phyloP scores from a whole-genome alignment of 64 coral and sea anemone genomes.

The Actinia equina region DNA sequence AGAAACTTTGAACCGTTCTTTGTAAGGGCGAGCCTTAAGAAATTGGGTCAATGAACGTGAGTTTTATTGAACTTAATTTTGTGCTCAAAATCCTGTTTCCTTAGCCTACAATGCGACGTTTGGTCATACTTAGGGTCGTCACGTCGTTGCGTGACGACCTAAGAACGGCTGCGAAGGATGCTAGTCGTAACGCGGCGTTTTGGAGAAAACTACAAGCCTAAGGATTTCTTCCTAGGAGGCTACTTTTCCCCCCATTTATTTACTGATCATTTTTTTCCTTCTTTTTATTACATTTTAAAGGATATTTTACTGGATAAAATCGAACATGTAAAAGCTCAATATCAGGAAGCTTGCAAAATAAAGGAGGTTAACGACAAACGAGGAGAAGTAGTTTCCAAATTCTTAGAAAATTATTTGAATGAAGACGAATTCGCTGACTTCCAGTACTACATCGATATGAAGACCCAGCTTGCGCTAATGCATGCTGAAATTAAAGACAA shows the following conservation, averaged over 20 bases:
- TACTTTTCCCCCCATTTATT: neutral
- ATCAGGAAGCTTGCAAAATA: constrained; percentile 94
- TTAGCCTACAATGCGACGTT: too few species aligned
- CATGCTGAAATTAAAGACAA: constrained; percentile 96
- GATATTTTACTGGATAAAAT: constrained; percentile 95
- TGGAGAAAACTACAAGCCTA: too few species aligned
- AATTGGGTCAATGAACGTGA: too few species aligned
- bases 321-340: constrained; percentile 83
- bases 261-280: neutral
- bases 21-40: too few species aligned
- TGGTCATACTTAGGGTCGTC: too few species aligned
- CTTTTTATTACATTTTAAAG: constrained; percentile 23
- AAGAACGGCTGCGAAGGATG: too few species aligned
- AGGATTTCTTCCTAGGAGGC: too few species aligned
- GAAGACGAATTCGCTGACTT: constrained; percentile 96
- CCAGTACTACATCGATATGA: constrained; percentile 99
- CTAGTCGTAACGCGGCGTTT: too few species aligned
- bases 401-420: constrained; percentile 83
- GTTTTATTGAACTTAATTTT: too few species aligned
- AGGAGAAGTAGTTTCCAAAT: constrained; percentile 85
- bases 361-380: constrained; percentile 98
- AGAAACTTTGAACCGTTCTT: too few species aligned
- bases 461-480: constrained; percentile 93
- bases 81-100: too few species aligned
- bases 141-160: too few species aligned